Conservation (phyloP, 2,888 invertebrate genomes). For the Coenonympha arcania region DNA sequence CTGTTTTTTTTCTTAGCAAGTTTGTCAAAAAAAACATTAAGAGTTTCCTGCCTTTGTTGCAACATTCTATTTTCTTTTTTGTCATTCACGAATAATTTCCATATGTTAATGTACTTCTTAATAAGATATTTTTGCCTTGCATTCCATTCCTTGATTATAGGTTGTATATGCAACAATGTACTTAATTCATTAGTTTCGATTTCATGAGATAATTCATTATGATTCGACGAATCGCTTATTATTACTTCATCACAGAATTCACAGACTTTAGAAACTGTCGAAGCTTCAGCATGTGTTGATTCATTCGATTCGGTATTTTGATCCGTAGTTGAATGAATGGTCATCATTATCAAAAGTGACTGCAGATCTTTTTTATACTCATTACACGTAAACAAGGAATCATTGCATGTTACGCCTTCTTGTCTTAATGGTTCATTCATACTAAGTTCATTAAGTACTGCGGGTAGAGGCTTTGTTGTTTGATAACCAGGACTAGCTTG, state of each 20-base stretch:
- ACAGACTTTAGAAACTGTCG: background rate
- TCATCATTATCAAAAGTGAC: constrained; percentile 56
- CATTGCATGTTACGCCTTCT: background rate
- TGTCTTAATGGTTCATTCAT: background rate
- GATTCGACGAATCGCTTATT: background rate
- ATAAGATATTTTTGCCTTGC: constrained; percentile 37
- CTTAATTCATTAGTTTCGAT: constrained; percentile 20
- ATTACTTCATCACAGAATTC: background rate
- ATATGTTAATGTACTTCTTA: constrained; percentile 51
- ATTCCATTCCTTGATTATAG: constrained; percentile 41
- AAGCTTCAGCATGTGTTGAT: background rate
- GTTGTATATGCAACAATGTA: constrained; percentile 44
- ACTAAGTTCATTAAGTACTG: background rate
- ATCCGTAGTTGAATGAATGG: constrained; percentile 42
- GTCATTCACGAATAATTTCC: constrained; percentile 45
- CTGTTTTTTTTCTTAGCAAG: constrained; percentile 51
- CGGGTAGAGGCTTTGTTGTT: background rate
- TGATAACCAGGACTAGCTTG: constrained; percentile 25
- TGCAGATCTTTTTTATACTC: constrained; percentile 42
- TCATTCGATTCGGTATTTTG: constrained; percentile 27
- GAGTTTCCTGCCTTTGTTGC: constrained; percentile 46
- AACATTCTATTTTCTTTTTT: constrained; percentile 40
- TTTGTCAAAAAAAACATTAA: constrained; percentile 58
- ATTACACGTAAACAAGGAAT: background rate
- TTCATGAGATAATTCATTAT: constrained; percentile 6